Evolutionary conservation across 2,797 vertebrate genomes (phyloP).

Genomic region (Enteromius radiatus): DNA sequence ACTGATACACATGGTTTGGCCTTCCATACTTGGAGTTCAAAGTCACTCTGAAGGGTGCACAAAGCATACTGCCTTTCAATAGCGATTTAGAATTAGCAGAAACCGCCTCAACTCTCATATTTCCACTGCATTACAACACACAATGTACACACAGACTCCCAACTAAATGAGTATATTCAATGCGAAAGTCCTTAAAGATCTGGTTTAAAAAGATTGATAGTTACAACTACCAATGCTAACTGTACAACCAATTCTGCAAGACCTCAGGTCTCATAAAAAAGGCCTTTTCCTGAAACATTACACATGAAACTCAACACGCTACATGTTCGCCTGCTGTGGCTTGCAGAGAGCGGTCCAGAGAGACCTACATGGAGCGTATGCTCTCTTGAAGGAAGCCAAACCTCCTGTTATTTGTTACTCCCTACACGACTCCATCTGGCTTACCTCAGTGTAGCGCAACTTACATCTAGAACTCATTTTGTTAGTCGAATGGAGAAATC

Average conservation of each 20-base stretch:
- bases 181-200: constrained; percentile 1
- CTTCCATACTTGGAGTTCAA: constrained; percentile 68
- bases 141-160: neutral
- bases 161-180: constrained; percentile 22
- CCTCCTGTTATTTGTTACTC: constrained; percentile 49
- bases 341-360: constrained; percentile 31
- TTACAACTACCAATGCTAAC: constrained; percentile 6
- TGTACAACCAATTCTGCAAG: constrained; percentile 26
- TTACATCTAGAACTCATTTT: constrained; percentile 34
- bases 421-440: constrained; percentile 46
- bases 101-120: constrained; percentile 7
- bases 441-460: constrained; percentile 30
- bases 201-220: constrained; percentile 27
- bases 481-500: constrained; percentile 33
- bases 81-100: constrained; percentile 3
- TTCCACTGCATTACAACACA: constrained; percentile 25
- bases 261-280: constrained; percentile 45
- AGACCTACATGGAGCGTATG: constrained; percentile 27
- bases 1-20: constrained; percentile 54
- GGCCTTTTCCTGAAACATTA: constrained; percentile 39
- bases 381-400: constrained; percentile 34
- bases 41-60: constrained; percentile 65
- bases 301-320: constrained; percentile 51
- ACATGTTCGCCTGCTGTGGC: constrained; percentile 36
- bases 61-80: constrained; percentile 26